These are phyloP conservation scores for Lathamus discolor DNA, from an alignment of 2,113 vertebrate genomes.

Conservation along the genomic window DNA sequence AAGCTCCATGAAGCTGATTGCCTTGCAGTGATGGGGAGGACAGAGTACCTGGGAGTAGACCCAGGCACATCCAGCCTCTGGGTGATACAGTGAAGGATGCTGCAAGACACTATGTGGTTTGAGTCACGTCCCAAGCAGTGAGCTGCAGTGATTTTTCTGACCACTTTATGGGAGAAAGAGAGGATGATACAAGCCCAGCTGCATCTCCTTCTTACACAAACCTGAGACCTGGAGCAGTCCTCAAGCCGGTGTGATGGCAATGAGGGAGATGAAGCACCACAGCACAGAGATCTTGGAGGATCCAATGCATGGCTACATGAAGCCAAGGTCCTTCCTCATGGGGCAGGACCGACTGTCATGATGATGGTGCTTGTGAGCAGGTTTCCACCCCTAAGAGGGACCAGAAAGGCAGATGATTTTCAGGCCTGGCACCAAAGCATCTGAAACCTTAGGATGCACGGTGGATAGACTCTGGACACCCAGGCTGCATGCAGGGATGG, in stretches of 20 bases:
- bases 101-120: neutral
- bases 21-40: neutral
- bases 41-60: neutral
- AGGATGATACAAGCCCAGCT: accelerated
- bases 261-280: accelerated
- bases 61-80: too few species aligned
- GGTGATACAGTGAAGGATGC: neutral
- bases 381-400: neutral
- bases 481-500: too few species aligned
- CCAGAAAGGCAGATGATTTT: neutral
- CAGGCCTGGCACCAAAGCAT: neutral
- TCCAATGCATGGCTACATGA: accelerated
- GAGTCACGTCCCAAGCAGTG: neutral
- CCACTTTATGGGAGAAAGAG: neutral
- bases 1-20: neutral
- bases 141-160: neutral
- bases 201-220: neutral
- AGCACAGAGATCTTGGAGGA: neutral
- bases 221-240: neutral
- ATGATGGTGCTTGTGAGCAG: neutral
- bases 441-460: too few species aligned
- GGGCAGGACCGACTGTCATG: accelerated
- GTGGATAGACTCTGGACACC: neutral
- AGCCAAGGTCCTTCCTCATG: accelerated
- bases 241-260: neutral